A percentile compares a stretch with the other conserved stretches of the same genome.
Evolutionary conservation across 1,140 invertebrate genomes (phyloP).

Genomic region (Hyles vespertilio): DNA sequence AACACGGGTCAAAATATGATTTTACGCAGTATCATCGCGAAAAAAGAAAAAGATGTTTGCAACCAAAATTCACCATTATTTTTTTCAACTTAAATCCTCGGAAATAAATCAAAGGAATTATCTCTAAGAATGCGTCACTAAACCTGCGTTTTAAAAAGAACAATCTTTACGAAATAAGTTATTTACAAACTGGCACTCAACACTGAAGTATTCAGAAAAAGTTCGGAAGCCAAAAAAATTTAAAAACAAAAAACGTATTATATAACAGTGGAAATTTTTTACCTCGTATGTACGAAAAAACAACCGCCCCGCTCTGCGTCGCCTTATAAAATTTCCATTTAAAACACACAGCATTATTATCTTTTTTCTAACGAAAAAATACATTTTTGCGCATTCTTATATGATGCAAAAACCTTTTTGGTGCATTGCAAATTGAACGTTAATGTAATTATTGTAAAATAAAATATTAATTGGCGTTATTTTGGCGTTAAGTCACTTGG

Average conservation of each 20-base stretch:
- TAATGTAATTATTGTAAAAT: conserved; percentile 30
- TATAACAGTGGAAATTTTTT: conserved; percentile 57
- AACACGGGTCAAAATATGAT: too few relatives aligned
- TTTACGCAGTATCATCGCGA: too few relatives aligned
- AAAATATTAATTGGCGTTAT: conserved; percentile 25
- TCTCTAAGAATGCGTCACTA: too few relatives aligned
- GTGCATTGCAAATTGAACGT: conserved; percentile 20
- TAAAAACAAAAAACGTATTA: conserved; percentile 32
- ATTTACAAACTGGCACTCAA: neutral
- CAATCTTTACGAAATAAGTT: too few relatives aligned
- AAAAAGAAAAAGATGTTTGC: too few relatives aligned
- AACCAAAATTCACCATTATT: too few relatives aligned
- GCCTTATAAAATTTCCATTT: conserved; percentile 72
- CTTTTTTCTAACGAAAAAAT: conserved; percentile 72
- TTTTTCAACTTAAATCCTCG: too few relatives aligned
- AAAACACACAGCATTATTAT: conserved; percentile 67
- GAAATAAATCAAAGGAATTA: too few relatives aligned
- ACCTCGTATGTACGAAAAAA: conserved; percentile 50
- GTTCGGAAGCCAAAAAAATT: neutral
- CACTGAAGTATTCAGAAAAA: conserved; percentile 1
- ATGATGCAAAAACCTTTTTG: conserved; percentile 27
- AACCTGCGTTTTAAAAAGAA: too few relatives aligned
- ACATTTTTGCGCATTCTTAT: conserved; percentile 20
- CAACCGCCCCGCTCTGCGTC: conserved; percentile 49
- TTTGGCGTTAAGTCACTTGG: conserved; percentile 38